Percentiles rank a stretch among this genome's conserved stretches.
phyloP scores from a whole-genome alignment of 2,113 vertebrate genomes.

The Limnothrissa miodon region DNA sequence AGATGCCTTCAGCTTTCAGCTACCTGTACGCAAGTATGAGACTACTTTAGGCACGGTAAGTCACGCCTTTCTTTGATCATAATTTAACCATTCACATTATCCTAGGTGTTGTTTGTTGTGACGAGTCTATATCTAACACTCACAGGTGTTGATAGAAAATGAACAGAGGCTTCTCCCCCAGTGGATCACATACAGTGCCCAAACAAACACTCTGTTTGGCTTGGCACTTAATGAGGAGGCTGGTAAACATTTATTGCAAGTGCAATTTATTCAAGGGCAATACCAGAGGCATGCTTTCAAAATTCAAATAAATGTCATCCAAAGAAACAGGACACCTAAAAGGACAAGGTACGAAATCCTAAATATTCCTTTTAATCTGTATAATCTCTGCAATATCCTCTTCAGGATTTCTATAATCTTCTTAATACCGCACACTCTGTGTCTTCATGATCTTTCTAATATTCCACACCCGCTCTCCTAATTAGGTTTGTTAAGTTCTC shows the following conservation, averaged over 20 bases:
- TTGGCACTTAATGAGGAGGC: conserved; percentile 51
- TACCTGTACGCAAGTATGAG: conserved; percentile 8
- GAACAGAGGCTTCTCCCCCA: conserved; percentile 44
- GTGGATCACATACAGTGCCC: conserved; percentile 52
- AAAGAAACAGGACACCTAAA: neutral
- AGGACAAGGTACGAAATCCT: neutral
- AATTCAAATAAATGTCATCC: conserved; percentile 18
- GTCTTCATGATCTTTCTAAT: neutral
- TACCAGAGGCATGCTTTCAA: neutral
- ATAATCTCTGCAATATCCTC: neutral
- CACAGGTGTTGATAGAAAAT: conserved; percentile 52
- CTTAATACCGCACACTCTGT: neutral
- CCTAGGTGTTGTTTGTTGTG: neutral
- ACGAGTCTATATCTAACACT: neutral
- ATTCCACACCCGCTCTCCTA: neutral
- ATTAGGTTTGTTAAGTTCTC: neutral
- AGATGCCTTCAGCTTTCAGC: conserved; percentile 49
- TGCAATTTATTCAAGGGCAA: conserved; percentile 15
- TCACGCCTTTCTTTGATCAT: neutral
- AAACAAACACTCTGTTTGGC: conserved; percentile 32
- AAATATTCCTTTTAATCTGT: neutral
- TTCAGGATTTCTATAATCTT: neutral
- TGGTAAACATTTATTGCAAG: conserved; percentile 35
- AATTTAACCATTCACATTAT: no score
- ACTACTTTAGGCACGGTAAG: conserved; percentile 53